phyloP scores from a whole-genome alignment of 2,888 invertebrate species.

The Leptothorax acervorum region DNA sequence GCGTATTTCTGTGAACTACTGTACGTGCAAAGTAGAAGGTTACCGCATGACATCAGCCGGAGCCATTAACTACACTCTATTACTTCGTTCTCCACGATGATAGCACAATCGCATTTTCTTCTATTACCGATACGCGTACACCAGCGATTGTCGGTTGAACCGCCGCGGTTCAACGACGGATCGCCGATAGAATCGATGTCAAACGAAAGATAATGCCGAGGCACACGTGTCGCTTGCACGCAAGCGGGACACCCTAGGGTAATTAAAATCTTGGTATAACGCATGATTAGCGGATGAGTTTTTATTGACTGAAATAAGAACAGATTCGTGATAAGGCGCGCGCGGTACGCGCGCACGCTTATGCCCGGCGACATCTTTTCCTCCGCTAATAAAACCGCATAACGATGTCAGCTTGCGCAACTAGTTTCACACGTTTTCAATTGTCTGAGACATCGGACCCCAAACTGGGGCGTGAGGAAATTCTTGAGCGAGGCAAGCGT shows the following conservation, averaged over 20 bases:
- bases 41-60: constrained; percentile 75
- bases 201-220: not conserved
- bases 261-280: constrained; percentile 32
- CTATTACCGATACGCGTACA: constrained; percentile 38
- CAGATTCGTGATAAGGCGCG: constrained; percentile 16
- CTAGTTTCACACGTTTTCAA: constrained; percentile 46
- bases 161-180: not conserved
- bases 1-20: constrained; percentile 64
- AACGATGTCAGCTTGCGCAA: constrained; percentile 49
- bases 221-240: not conserved
- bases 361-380: constrained; percentile 17
- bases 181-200: constrained; percentile 22
- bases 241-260: not conserved
- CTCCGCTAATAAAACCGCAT: constrained; percentile 44
- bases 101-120: constrained; percentile 68
- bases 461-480: constrained; percentile 47
- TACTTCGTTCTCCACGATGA: constrained; percentile 70
- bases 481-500: constrained; percentile 5
- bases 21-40: constrained; percentile 78
- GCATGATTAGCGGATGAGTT: constrained; percentile 25
- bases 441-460: constrained; percentile 35
- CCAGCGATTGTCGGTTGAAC: constrained; percentile 7
- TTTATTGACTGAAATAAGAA: constrained; percentile 31
- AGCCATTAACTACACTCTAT: constrained; percentile 74
- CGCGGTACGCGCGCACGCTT: not conserved